Evolutionary conservation across 2,888 invertebrate genomes (phyloP), one percentile per base, ranked within the genome.

Genomic region (Villa cingulata): DNA sequence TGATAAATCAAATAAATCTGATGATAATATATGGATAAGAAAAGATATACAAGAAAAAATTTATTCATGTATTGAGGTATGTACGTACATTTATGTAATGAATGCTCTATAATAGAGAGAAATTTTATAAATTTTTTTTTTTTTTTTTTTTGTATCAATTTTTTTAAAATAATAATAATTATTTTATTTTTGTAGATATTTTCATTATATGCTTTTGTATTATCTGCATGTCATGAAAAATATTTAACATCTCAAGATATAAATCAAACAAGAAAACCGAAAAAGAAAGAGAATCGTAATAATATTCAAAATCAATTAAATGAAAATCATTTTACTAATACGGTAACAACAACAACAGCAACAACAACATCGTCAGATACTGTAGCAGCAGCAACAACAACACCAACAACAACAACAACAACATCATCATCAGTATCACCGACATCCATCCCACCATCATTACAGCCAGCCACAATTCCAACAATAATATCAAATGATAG

Each of bases 41-140:
- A 63, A 77, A 15, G 72, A 72, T 29, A 63, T 71, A 5, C 70
- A 78, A 54, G 79, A 77, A 57, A 66, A 68, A 32, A 68, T 77
- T 34, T 74, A 77, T 17, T 76, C 77, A 58, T 74, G 73, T 57
- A 66, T 80, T 51, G 82, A 83, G 74, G 82, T 81, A 46, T 57
- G 66, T 58, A n/a, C n/a, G n/a, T n/a, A n/a, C n/a, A n/a, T n/a
- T n/a, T n/a, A n/a, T n/a, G n/a, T n/a, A n/a, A n/a, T n/a, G n/a
- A 18, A 32, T 48, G 20, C 3, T 27, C 29, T 19, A 37, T 32
- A n/a, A 4, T n/a, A 32, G 29, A 12, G 2, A 41, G 6, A 2
- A 20, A n/a, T n/a, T n/a, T n/a, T n/a, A n/a, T n/a, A 18, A 39
- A 40, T 19, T 20, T 20, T 37, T 37, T 37, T 18, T 16, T 19